Percentiles rank a stretch among this genome's conserved stretches.
Evolutionary conservation across 1,140 invertebrate genomes (phyloP).

Genomic region (Aphidius gifuensis): DNA sequence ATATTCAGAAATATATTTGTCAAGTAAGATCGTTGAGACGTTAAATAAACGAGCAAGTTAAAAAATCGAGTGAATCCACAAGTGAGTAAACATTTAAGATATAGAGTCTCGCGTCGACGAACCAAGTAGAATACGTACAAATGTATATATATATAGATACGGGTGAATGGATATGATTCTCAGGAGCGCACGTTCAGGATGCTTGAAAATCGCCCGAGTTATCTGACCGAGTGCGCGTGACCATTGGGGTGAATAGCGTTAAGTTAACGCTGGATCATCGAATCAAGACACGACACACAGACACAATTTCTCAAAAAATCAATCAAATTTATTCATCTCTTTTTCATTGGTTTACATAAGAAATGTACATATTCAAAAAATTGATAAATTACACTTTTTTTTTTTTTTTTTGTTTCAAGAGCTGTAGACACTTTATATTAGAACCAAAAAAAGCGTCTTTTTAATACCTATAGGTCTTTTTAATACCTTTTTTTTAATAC

Average conservation of each 20-base stretch:
- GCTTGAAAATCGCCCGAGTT: constrained; percentile 44
- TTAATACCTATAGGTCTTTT: no score
- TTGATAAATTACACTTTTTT: no score
- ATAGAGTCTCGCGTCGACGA: not conserved
- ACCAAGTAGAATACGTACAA: no score
- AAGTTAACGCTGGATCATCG: constrained; percentile 47
- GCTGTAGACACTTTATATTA: no score
- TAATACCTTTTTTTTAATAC: no score
- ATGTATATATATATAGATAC: constrained; percentile 7
- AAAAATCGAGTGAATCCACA: constrained; percentile 33
- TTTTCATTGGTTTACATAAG: no score
- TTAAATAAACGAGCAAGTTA: not conserved
- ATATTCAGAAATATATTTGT: no score
- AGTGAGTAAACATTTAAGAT: constrained; percentile 36
- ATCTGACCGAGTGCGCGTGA: constrained; percentile 43
- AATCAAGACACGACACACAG: constrained; percentile 34
- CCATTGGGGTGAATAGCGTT: constrained; percentile 48
- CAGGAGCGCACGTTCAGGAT: constrained; percentile 24
- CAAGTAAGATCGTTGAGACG: no score
- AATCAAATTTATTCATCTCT: no score
- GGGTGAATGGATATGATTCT: constrained; percentile 29
- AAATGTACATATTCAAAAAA: no score
- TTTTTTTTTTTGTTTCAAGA: no score
- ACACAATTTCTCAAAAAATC: constrained; percentile 13
- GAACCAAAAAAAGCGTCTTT: no score